Conservation (phyloP, 2,797 vertebrate species). For the Sebastes paucispinis region DNA sequence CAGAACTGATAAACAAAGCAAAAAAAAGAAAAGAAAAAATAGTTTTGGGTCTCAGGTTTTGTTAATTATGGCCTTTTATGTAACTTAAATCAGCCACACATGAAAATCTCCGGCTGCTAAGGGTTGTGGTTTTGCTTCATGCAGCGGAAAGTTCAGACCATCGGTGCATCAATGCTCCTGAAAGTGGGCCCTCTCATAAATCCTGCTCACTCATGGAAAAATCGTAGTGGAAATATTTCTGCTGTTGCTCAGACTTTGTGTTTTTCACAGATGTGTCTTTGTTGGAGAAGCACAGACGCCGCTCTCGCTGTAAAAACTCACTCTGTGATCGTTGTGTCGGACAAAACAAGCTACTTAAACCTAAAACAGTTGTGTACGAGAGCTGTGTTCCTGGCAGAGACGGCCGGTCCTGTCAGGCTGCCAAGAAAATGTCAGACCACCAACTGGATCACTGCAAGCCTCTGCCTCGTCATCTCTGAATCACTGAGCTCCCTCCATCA, state of each 20-base stretch:
- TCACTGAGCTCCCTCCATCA: constrained; percentile 6
- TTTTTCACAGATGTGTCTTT: constrained; percentile 30
- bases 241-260: constrained; percentile 35
- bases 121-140: constrained; percentile 59
- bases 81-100: constrained; percentile 36
- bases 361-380: background rate
- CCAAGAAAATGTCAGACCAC: constrained; percentile 49
- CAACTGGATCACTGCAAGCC: constrained; percentile 14
- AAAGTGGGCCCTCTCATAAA: constrained; percentile 41
- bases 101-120: constrained; percentile 10
- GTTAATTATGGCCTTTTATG: constrained; percentile 35
- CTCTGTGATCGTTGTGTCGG: background rate
- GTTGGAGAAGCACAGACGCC: background rate
- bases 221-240: constrained; percentile 61
- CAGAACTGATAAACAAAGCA: constrained; percentile 4
- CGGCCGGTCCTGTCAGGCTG: constrained; percentile 13
- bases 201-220: constrained; percentile 46
- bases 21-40: background rate
- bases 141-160: constrained; percentile 56
- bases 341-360: constrained; percentile 18
- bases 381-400: constrained; percentile 7
- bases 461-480: constrained; percentile 39
- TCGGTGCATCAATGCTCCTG: constrained; percentile 4
- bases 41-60: constrained; percentile 19
- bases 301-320: background rate